Evolutionary conservation across 2,888 invertebrate species (phyloP), one percentile per base, ranked within the genome.

Genomic region (Eristalinus aeneus): DNA sequence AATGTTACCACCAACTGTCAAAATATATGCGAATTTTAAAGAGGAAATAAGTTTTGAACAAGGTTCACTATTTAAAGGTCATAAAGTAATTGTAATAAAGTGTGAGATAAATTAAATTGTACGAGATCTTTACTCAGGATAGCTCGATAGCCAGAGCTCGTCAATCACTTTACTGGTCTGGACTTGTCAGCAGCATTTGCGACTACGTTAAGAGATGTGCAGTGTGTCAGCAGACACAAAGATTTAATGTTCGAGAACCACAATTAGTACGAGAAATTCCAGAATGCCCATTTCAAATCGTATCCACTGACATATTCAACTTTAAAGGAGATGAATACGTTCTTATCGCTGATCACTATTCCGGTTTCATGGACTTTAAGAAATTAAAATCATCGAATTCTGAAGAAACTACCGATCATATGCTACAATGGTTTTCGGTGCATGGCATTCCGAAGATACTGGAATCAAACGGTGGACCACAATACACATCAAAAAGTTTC

Each of bases 21-120:
- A 34, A 54, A 72, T 34, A 23, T 72, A 72, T 63, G 20, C 72
- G 8, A 22, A 20, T 2, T 72, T 63, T 53, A 72, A 61, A 54
- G 58, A 72, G 20, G 46, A 72, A 63, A 72, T 72, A 27, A 27
- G n/a, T n/a, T 72, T 53, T 27, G 72, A 72, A 56, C 23, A 73
- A 2, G 36, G 54, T n/a, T 16, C 64, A 16, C 27, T 64, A n/a
- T 31, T 54, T 5, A 73, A 56, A 63, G 64, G 63, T 23, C 4
- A 64, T 16, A 64, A 63, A 16, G 16, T 64, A 11, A 75, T 34
- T 0, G 46, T 61, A 32, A 46, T 61, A 2, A 36, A n/a, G n/a
- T n/a, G n/a, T n/a, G n/a, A n/a, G n/a, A n/a, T n/a, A n/a, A n/a
- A n/a, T n/a, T n/a, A n/a, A n/a, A n/a, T n/a, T n/a, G n/a, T n/a